A percentile compares a stretch with the other conserved stretches of the same genome.
Conservation (phyloP, 1,140 invertebrate genomes). For the Centruroides sculpturatus region DNA sequence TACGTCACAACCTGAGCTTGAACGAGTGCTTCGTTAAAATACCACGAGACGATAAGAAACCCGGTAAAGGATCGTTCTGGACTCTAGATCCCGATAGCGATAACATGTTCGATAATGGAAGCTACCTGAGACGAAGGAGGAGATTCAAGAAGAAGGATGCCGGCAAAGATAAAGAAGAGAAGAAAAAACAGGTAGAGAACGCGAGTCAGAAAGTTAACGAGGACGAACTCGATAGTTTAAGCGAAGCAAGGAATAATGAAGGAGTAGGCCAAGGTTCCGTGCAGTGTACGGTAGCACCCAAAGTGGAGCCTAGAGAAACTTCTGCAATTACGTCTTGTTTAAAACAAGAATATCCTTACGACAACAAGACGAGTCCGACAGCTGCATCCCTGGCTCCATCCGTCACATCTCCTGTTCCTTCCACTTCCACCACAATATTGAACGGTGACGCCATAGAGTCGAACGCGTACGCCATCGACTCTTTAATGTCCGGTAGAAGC, state of each 20-base stretch:
- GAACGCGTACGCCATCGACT: not conserved
- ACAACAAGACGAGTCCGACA: not conserved
- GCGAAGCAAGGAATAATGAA: not conserved
- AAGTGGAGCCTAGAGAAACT: not conserved
- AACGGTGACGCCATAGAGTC: not conserved
- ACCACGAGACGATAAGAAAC: conserved; percentile 78
- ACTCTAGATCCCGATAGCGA: conserved; percentile 88
- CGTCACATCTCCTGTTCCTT: not conserved
- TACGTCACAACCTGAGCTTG: conserved; percentile 86
- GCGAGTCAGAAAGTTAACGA: not conserved
- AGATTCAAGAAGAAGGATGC: conserved; percentile 95
- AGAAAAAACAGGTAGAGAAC: not conserved
- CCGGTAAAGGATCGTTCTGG: conserved; percentile 94
- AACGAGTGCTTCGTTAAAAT: conserved; percentile 99
- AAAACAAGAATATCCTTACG: not conserved
- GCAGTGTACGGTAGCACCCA: not conserved
- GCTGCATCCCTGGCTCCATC: not conserved
- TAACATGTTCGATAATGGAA: conserved; percentile 98
- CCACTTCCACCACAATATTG: not conserved
- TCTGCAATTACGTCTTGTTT: not conserved
- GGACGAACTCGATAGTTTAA: not conserved
- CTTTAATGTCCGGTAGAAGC: not conserved
- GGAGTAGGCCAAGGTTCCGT: not conserved
- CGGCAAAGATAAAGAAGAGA: conserved; percentile 52
- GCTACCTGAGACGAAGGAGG: conserved; percentile 70